phyloP scores from a whole-genome alignment of 2,888 invertebrate genomes.

The Nemurella pictetii region DNA sequence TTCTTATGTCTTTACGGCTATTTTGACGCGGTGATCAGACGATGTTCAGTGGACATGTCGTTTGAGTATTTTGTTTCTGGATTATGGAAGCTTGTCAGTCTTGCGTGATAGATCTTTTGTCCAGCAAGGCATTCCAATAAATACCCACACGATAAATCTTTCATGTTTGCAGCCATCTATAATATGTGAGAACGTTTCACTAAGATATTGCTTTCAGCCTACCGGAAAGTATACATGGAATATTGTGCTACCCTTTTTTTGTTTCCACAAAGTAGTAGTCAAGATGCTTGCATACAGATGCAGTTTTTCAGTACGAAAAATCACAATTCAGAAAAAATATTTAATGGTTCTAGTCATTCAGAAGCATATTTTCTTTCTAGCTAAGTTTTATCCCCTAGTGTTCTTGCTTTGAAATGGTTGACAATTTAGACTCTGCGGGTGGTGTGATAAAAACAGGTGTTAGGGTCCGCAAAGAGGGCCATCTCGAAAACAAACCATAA shows the following conservation, averaged over 20 bases:
- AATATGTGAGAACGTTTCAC: not conserved
- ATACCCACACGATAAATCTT: not conserved
- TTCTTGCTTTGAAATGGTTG: too few relatives aligned
- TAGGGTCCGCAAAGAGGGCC: not conserved
- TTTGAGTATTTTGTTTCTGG: not conserved
- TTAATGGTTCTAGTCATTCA: too few relatives aligned
- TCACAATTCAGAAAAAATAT: too few relatives aligned
- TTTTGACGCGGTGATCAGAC: not conserved
- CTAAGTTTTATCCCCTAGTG: too few relatives aligned
- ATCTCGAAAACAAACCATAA: not conserved
- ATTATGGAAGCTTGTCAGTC: not conserved
- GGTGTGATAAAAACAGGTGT: not conserved
- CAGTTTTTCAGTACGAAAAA: too few relatives aligned
- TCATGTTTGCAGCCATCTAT: not conserved
- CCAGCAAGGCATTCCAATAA: not conserved
- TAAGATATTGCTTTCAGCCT: not conserved
- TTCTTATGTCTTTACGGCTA: not conserved
- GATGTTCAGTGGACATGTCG: not conserved
- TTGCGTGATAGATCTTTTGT: not conserved
- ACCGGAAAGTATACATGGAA: not conserved
- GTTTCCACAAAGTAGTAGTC: too few relatives aligned
- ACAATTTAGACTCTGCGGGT: not conserved
- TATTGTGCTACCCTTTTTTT: too few relatives aligned
- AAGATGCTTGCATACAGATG: too few relatives aligned
- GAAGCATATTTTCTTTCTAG: too few relatives aligned